These are phyloP conservation scores for Drosophila rufa DNA, from an alignment of 1,140 invertebrate genomes.

Conservation along the genomic window DNA sequence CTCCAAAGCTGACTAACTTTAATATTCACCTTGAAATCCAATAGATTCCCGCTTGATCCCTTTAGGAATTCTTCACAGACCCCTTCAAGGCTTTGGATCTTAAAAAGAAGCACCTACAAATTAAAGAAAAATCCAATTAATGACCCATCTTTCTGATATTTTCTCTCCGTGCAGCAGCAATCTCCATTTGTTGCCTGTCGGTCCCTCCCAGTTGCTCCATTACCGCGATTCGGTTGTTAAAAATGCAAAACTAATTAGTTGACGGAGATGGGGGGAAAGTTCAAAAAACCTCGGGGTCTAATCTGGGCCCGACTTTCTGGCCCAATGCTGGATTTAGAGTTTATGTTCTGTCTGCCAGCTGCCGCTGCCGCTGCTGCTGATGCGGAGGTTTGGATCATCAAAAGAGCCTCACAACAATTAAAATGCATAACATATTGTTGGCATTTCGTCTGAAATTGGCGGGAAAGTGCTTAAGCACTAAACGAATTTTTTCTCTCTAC, in stretches of 20 bases:
- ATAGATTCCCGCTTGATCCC: too few relatives aligned
- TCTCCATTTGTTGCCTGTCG: constrained; percentile 18
- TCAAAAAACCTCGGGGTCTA: constrained; percentile 12
- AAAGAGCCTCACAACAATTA: constrained; percentile 21
- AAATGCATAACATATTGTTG: constrained; percentile 24
- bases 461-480: background rate
- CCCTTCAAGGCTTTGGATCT: too few relatives aligned
- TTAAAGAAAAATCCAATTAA: background rate
- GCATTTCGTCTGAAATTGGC: constrained; percentile 10
- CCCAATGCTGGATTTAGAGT: constrained; percentile 17
- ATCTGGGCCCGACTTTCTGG: constrained; percentile 12
- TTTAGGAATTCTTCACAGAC: too few relatives aligned
- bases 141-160: background rate
- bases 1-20: too few relatives aligned
- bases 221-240: constrained; percentile 55
- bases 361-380: background rate
- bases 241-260: constrained; percentile 73
- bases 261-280: constrained; percentile 5
- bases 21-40: too few relatives aligned
- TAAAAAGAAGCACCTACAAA: background rate
- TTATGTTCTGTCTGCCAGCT: constrained; percentile 14
- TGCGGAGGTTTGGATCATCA: constrained; percentile 19
- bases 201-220: constrained; percentile 11
- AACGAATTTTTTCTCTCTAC: background rate
- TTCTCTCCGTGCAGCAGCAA: background rate